phyloP scores from a whole-genome alignment of 2,113 vertebrate species.

The Paratilapia polleni region DNA sequence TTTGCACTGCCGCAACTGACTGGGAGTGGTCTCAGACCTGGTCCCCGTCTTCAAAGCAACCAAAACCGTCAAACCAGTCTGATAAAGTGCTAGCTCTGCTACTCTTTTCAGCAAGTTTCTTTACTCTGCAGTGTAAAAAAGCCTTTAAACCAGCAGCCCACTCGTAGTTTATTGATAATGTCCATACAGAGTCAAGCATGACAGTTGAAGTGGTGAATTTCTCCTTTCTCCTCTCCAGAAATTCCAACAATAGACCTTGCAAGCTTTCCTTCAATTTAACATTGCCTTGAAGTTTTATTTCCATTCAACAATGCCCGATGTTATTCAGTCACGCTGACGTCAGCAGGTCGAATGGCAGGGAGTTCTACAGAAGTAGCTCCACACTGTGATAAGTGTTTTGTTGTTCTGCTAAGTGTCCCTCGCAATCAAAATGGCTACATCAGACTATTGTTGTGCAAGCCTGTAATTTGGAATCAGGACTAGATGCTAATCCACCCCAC shows the following conservation, averaged over 20 bases:
- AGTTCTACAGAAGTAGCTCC: neutral
- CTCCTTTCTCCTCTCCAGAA: neutral
- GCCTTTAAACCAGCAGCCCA: neutral
- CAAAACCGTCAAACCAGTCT: neutral
- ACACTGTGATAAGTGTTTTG: constrained; percentile 30
- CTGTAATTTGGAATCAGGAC: constrained; percentile 26
- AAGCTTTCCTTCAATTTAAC: neutral
- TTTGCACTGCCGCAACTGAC: too few relatives aligned
- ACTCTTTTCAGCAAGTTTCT: neutral
- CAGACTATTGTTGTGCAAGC: neutral
- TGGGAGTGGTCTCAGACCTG: too few relatives aligned
- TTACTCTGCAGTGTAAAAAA: neutral
- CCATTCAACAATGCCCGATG: neutral
- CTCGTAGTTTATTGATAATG: neutral
- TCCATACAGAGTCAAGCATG: neutral
- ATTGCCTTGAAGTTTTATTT: neutral
- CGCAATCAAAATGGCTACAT: constrained; percentile 17
- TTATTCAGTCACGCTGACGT: neutral
- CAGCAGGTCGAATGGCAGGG: neutral
- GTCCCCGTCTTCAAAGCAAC: too few relatives aligned
- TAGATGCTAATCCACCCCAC: constrained; percentile 17
- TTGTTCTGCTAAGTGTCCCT: constrained; percentile 20
- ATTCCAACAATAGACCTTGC: neutral
- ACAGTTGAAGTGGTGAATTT: neutral
- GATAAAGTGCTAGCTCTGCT: neutral